Percentiles rank a stretch among this genome's conserved stretches.
phyloP scores from a whole-genome alignment of 2,797 vertebrate genomes.

The Coluber constrictor region DNA sequence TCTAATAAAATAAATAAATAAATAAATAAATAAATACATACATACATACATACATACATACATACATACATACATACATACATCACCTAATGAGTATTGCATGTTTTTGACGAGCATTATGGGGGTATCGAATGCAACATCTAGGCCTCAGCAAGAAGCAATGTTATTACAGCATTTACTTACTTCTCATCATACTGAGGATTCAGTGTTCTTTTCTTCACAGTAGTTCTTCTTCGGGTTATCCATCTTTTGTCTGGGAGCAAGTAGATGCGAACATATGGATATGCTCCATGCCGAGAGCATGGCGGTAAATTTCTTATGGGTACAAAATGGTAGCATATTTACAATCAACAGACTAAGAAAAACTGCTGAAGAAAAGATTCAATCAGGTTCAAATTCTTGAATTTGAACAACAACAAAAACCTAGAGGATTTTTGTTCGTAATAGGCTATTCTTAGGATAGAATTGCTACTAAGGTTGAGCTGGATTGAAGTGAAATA shows the following conservation, averaged over 20 bases:
- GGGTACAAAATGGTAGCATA: conserved; percentile 17
- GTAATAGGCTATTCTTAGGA: not conserved
- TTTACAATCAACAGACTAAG: conserved; percentile 5
- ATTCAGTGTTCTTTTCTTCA: conserved; percentile 83
- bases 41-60: too few relatives aligned
- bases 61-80: too few relatives aligned
- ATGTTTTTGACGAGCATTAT: not conserved
- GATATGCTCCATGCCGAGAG: conserved; percentile 82
- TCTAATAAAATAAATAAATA: too few relatives aligned
- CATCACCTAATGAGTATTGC: not conserved
- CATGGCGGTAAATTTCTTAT: conserved; percentile 82
- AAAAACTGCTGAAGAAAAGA: not conserved
- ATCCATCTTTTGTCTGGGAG: conserved; percentile 88
- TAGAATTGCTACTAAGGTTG: not conserved
- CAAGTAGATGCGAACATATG: conserved; percentile 90
- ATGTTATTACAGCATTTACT: conserved; percentile 37
- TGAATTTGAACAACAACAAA: not conserved
- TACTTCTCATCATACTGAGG: conserved; percentile 89
- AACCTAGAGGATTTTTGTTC: not conserved
- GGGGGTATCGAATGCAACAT: not conserved
- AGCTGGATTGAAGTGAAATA: not conserved
- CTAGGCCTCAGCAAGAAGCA: not conserved
- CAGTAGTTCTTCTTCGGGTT: conserved; percentile 83
- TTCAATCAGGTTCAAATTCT: not conserved
- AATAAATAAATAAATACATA: too few relatives aligned